Conservation (phyloP, 30 jellyfish, hydroid and myxozoan species). For the Hydractinia echinata region DNA sequence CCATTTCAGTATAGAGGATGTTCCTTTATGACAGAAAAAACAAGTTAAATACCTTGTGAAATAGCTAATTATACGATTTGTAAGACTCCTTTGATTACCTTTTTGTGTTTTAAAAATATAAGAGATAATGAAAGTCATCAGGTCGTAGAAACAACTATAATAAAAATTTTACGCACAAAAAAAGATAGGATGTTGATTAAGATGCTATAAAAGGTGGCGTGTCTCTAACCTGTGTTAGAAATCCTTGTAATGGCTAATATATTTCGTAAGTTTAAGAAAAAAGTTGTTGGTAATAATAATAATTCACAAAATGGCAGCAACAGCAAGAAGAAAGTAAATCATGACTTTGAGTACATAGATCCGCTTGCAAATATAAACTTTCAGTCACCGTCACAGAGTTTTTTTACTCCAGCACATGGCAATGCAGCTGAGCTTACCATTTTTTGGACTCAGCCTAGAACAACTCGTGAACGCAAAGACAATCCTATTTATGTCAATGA, state of each 20-base stretch:
- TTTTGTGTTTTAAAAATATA: too few species aligned
- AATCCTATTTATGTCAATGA: conserved; percentile 16
- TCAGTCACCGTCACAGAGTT: neutral
- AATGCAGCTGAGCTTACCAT: conserved; percentile 7
- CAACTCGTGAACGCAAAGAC: neutral
- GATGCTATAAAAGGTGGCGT: too few species aligned
- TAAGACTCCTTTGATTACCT: too few species aligned
- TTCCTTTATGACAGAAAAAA: too few species aligned
- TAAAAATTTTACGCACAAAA: too few species aligned
- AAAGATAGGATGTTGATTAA: too few species aligned
- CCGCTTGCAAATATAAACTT: neutral
- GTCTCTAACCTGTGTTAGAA: too few species aligned
- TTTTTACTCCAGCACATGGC: neutral
- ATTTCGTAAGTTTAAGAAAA: neutral
- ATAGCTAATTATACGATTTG: too few species aligned
- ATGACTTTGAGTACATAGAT: neutral
- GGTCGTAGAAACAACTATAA: too few species aligned
- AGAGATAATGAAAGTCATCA: too few species aligned
- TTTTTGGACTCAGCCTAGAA: conserved; percentile 17
- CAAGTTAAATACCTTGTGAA: too few species aligned
- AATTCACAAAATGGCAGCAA: neutral
- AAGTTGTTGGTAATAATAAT: neutral
- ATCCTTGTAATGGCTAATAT: neutral
- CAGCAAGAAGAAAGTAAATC: neutral
- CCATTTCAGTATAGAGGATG: too few species aligned